Evolutionary conservation across 2,797 vertebrate genomes (phyloP).

Genomic region (Rhabdophis nuchalis): DNA sequence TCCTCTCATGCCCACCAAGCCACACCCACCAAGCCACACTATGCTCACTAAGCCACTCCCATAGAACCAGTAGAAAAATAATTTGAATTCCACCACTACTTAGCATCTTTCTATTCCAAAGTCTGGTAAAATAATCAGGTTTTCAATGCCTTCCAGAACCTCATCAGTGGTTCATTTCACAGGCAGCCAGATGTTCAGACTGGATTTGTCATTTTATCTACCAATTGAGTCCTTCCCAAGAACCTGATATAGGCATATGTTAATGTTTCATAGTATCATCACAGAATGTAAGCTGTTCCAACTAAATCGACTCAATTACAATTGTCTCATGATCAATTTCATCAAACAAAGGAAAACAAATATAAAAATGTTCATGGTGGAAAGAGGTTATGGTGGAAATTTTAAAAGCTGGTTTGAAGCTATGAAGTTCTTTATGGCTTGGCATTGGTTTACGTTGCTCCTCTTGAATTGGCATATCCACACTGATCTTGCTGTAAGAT

Average conservation of each 20-base stretch:
- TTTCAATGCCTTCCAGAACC: neutral
- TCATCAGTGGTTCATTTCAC: neutral
- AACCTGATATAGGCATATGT: neutral
- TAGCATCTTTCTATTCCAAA: neutral
- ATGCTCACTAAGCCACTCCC: too few species aligned
- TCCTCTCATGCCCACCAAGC: too few species aligned
- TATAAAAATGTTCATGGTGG: neutral
- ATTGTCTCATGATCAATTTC: neutral
- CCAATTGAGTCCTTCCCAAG: neutral
- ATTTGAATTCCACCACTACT: neutral
- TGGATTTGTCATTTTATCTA: neutral
- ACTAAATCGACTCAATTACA: neutral
- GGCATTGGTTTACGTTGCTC: neutral
- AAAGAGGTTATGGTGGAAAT: neutral
- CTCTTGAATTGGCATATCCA: neutral
- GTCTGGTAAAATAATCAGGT: neutral
- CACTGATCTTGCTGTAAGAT: neutral
- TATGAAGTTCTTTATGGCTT: neutral
- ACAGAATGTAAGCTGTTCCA: neutral
- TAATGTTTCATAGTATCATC: neutral
- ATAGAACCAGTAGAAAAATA: too few species aligned
- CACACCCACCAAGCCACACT: too few species aligned
- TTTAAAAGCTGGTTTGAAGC: neutral
- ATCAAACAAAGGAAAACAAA: neutral
- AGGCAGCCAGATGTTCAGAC: neutral